Conservation (phyloP, 2,797 vertebrate genomes). For the Morelia viridis region DNA sequence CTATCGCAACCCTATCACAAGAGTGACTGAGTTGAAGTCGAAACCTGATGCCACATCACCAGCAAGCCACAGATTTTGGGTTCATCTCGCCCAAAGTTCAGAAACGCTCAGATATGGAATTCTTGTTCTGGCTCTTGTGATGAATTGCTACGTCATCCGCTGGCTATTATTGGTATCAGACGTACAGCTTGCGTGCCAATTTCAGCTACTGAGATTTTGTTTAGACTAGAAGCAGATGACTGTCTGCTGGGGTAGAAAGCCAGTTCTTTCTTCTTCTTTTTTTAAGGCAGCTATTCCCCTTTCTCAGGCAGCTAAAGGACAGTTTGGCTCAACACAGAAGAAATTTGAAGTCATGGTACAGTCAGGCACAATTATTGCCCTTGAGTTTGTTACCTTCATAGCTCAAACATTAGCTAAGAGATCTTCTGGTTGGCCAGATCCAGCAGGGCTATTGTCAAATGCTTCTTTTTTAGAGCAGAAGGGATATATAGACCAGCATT, state of each 20-base stretch:
- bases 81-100: background rate
- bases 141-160: constrained; percentile 13
- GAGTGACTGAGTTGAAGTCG: background rate
- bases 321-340: background rate
- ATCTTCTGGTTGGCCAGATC: background rate
- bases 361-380: background rate
- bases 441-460: background rate
- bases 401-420: background rate
- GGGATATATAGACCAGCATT: background rate
- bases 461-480: background rate
- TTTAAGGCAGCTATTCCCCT: background rate
- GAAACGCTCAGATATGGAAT: background rate
- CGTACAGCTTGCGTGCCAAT: background rate
- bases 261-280: background rate
- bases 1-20: background rate
- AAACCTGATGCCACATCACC: background rate
- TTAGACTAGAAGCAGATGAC: constrained; percentile 22
- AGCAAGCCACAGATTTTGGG: background rate
- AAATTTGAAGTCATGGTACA: background rate
- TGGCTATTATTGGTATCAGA: constrained; percentile 28
- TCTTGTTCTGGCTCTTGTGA: background rate
- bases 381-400: background rate
- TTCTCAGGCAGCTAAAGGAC: background rate
- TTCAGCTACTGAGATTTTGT: constrained; percentile 12
- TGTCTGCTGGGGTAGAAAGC: background rate